Conservation (phyloP, 2,797 vertebrate species). For the Phrynocephalus forsythii region DNA sequence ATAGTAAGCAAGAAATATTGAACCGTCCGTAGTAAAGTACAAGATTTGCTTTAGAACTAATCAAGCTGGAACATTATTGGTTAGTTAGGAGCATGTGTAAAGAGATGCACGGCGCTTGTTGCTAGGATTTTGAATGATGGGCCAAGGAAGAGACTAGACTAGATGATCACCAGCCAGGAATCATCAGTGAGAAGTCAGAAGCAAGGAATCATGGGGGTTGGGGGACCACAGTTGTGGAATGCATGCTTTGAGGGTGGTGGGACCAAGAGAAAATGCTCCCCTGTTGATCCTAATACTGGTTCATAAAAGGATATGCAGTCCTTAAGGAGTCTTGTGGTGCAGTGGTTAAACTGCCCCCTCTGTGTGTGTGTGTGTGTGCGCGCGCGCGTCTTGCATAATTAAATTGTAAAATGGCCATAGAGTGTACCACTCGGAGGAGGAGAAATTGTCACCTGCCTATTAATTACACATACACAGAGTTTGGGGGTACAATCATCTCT, state of each 20-base stretch:
- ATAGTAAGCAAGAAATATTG: conserved; percentile 57
- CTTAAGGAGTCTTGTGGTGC: no score
- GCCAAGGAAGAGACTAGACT: not conserved
- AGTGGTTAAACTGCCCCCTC: no score
- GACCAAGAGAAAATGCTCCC: no score
- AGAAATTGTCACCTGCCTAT: no score
- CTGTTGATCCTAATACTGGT: no score
- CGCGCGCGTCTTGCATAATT: no score
- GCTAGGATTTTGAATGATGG: conserved; percentile 47
- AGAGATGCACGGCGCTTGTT: not conserved
- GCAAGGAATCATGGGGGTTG: not conserved
- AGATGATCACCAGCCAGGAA: not conserved
- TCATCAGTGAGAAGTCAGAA: not conserved
- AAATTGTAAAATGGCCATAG: no score
- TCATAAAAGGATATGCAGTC: no score
- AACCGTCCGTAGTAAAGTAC: conserved; percentile 57
- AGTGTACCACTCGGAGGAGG: no score
- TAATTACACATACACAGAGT: no score
- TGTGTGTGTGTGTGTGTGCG: no score
- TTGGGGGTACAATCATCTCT: no score
- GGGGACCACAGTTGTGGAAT: not conserved
- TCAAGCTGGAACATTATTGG: conserved; percentile 20
- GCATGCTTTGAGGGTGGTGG: not conserved
- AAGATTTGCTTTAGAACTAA: conserved; percentile 59
- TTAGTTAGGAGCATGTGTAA: not conserved